Base-by-base conservation (phyloP, 2,797 vertebrate genomes). In the Diplodus sargus region DNA sequence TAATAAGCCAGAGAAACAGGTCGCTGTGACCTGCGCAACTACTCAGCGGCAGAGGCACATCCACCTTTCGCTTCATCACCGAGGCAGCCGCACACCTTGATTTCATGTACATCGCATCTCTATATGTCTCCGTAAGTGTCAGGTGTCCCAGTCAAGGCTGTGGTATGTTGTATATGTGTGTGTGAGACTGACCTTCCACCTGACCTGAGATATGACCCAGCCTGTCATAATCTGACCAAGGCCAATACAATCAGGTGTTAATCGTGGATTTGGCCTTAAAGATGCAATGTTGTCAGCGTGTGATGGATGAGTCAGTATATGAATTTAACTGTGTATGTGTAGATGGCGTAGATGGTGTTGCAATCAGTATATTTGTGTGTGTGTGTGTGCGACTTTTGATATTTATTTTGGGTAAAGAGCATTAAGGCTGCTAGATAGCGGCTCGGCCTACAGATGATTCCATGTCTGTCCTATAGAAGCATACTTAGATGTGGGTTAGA, bases 1-100 rank as follows among this genome's bases (percentile, higher is more conserved):
- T 90, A 89, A 91, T 83, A 79, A 71, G 76, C 42, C 42, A 1
- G 61, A 69, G 85, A 81, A 90, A 71, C 68, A 2, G 62, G 77
- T 62, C 56, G 17, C 16, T 47, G 74, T 49, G 79, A 83, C 82
- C 78, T 30, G 74, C 18, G 12, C 84, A 68, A 74, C 82, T 81
- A 73, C 82, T 89, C 82, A 71, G 80, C 80, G 58, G 78, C 30
- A 15, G 78, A 23, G 18, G 66, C 54, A n/a, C 72, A 49, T 73
- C 59, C 56, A 66, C 69, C 39, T 61, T 28, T 63, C 53, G 22
- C 56, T 61, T 53, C 58, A 57, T 64, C 58, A n/a, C 52, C 5
- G 18, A 60, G 9, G 63, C 68, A 22, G 64, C n/a, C 20, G 47
- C 53, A 48, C 70, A 69, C 23, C 48, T 20, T 23, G 51, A n/a